Percentiles rank a stretch among this genome's conserved stretches.
phyloP scores from a whole-genome alignment of 1,140 invertebrate genomes.

The Drosophila bifasciata region DNA sequence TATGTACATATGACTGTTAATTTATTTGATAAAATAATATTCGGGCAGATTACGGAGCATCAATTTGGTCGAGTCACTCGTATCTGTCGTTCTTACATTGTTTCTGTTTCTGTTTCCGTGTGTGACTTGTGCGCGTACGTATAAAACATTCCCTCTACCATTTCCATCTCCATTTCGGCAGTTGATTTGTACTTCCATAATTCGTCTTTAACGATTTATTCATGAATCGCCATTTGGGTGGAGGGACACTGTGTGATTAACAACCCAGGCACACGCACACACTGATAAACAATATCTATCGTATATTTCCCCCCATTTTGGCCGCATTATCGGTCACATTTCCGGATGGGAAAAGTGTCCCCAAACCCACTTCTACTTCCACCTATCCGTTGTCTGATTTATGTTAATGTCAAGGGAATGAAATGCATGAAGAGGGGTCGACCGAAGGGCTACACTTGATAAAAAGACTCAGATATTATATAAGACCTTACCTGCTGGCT shows the following conservation, averaged over 20 bases:
- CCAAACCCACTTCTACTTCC: neutral
- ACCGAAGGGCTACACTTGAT: too few relatives aligned
- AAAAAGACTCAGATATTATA: neutral
- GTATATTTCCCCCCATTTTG: conserved; percentile 48
- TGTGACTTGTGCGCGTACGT: conserved; percentile 25
- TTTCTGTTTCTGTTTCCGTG: conserved; percentile 8
- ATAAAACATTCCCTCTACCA: conserved; percentile 10
- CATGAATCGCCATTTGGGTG: conserved; percentile 59
- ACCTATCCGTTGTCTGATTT: conserved; percentile 27
- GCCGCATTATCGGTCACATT: conserved; percentile 62
- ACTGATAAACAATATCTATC: conserved; percentile 32
- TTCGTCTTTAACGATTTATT: conserved; percentile 74
- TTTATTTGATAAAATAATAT: too few relatives aligned
- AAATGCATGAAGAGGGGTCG: conserved; percentile 4
- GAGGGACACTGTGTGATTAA: conserved; percentile 54
- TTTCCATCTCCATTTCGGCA: conserved; percentile 38
- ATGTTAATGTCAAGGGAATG: conserved; percentile 35
- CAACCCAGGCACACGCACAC: conserved; percentile 55
- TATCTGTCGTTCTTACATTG: too few relatives aligned
- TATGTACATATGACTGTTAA: too few relatives aligned
- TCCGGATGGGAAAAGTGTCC: conserved; percentile 52
- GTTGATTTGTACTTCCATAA: conserved; percentile 70
- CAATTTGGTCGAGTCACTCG: too few relatives aligned
- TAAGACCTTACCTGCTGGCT: neutral
- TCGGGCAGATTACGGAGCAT: too few relatives aligned